Conservation (phyloP, 2,113 vertebrate genomes). For the Lota lota region DNA sequence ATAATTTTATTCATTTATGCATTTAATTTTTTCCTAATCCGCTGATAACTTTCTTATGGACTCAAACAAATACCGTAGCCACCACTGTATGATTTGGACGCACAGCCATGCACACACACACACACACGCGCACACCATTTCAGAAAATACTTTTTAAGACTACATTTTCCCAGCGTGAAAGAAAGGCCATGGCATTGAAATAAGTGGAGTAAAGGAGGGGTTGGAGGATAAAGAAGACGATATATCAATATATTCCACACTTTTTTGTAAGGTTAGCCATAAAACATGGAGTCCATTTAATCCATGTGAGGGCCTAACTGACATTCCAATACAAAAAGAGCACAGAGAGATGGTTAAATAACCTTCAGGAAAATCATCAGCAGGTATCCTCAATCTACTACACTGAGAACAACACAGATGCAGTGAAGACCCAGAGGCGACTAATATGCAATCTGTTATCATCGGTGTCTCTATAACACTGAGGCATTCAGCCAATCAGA, state of each 20-base stretch:
- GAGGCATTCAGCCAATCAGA: conserved; percentile 19
- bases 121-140: background rate
- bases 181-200: background rate
- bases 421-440: too few species aligned
- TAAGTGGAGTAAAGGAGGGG: background rate
- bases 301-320: conserved; percentile 32
- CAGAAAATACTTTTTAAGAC: background rate
- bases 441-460: too few species aligned
- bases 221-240: background rate
- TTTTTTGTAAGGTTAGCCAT: conserved; percentile 31
- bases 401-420: too few species aligned
- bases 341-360: conserved; percentile 28
- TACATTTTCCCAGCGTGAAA: conserved; percentile 3
- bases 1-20: conserved; percentile 59
- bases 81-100: background rate
- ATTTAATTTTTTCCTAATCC: conserved; percentile 59
- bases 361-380: background rate
- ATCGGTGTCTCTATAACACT: too few species aligned
- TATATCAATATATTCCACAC: too few species aligned
- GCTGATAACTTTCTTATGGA: conserved; percentile 41
- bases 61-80: conserved; percentile 34
- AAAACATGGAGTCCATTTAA: conserved; percentile 30
- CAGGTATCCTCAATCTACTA: too few species aligned
- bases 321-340: conserved; percentile 43
- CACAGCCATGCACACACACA: conserved; percentile 3